phyloP scores from a whole-genome alignment of 2,888 invertebrate genomes.

The Xanthia togata region DNA sequence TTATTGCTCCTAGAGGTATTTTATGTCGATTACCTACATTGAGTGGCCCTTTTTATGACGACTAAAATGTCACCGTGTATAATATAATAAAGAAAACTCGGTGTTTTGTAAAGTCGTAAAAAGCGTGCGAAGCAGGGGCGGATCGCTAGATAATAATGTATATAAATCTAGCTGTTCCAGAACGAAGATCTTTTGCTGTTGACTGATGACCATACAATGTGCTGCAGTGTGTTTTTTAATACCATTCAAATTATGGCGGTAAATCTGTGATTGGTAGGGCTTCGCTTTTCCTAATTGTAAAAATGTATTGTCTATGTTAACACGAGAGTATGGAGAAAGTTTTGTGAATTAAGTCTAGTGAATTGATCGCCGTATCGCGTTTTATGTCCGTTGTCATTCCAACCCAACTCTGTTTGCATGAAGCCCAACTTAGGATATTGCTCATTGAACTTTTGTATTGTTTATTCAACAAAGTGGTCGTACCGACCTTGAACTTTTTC shows the following conservation, averaged over 20 bases:
- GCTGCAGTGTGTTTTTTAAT: neutral
- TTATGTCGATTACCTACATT: too few species aligned
- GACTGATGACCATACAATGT: neutral
- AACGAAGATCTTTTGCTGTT: neutral
- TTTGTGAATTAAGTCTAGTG: too few species aligned
- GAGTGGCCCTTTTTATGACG: too few species aligned
- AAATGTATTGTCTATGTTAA: neutral
- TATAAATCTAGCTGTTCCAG: neutral
- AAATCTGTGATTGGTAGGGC: neutral
- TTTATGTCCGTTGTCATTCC: neutral
- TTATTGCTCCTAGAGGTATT: too few species aligned
- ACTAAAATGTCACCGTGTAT: too few species aligned
- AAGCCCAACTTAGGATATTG: conserved; percentile 6
- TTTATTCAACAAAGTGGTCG: conserved; percentile 7
- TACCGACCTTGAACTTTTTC: neutral
- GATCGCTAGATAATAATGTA: too few species aligned
- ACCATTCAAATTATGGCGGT: neutral
- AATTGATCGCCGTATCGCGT: neutral
- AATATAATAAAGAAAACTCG: too few species aligned
- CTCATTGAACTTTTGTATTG: conserved; percentile 1
- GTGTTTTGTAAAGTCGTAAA: too few species aligned
- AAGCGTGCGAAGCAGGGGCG: too few species aligned
- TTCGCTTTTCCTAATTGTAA: neutral
- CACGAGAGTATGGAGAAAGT: neutral
- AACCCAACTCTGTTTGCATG: conserved; percentile 4